Evolutionary conservation across 2,888 invertebrate species (phyloP).

Genomic region (Hydriomena furcata): DNA sequence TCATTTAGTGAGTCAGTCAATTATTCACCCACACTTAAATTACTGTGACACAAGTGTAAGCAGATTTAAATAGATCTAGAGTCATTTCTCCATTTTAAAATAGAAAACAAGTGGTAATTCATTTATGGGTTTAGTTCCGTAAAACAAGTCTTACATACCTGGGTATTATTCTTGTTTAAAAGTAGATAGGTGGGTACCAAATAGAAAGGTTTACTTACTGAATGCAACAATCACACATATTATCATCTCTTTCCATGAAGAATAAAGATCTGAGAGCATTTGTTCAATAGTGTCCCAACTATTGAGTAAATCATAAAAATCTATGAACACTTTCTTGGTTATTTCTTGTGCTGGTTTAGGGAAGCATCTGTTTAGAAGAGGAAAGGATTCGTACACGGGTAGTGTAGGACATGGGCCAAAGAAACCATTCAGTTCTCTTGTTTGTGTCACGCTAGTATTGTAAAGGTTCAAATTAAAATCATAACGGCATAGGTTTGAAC

Average conservation of each 20-base stretch:
- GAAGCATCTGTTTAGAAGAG: constrained; percentile 94
- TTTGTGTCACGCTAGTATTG: constrained; percentile 70
- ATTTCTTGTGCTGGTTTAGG: constrained; percentile 88
- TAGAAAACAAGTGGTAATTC: background rate
- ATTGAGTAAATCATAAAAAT: constrained; percentile 92
- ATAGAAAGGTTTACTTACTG: constrained; percentile 83
- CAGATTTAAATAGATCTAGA: constrained; percentile 8
- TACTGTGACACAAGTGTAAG: background rate
- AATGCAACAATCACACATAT: constrained; percentile 91
- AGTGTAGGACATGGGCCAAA: constrained; percentile 91
- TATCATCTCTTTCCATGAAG: constrained; percentile 94
- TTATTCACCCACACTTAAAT: constrained; percentile 18
- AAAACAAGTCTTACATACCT: too few species aligned
- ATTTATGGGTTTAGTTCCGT: too few species aligned
- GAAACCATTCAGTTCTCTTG: constrained; percentile 69
- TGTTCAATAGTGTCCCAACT: constrained; percentile 95
- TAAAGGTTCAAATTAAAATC: constrained; percentile 85
- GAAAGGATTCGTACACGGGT: constrained; percentile 90
- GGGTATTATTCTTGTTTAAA: too few species aligned
- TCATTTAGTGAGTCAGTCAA: constrained; percentile 15
- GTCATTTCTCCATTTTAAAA: background rate
- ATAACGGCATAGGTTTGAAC: constrained; percentile 91
- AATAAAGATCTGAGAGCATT: constrained; percentile 93
- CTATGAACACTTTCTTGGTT: constrained; percentile 84
- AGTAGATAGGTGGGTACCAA: too few species aligned